Conservation (phyloP, 2,888 invertebrate species). For the Latrodectus elegans region DNA sequence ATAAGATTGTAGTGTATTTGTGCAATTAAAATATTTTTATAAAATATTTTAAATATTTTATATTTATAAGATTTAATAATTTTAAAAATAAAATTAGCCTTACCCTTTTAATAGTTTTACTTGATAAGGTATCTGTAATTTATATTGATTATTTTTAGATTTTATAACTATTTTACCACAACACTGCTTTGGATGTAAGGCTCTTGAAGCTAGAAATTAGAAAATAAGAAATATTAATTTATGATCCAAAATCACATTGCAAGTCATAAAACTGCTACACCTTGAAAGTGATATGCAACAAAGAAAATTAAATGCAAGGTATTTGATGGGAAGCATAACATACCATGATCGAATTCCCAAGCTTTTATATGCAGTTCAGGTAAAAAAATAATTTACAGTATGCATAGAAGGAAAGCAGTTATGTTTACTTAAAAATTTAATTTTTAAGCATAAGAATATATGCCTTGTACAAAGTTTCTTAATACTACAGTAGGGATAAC, state of each 20-base stretch:
- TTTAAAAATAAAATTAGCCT: constrained; percentile 58
- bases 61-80: neutral
- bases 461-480: too few species aligned
- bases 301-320: too few species aligned
- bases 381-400: too few species aligned
- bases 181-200: constrained; percentile 75
- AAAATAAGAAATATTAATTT: neutral
- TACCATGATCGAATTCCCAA: too few species aligned
- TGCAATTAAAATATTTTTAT: neutral
- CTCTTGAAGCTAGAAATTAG: constrained; percentile 75
- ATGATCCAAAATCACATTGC: neutral
- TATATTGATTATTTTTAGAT: constrained; percentile 77
- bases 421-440: too few species aligned
- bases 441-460: too few species aligned
- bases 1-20: too few species aligned
- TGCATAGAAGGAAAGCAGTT: too few species aligned
- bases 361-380: too few species aligned
- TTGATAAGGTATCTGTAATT: constrained; percentile 82
- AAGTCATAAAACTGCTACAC: neutral
- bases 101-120: constrained; percentile 77
- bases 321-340: too few species aligned
- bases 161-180: constrained; percentile 77
- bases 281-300: neutral
- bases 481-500: too few species aligned
- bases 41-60: neutral